Conservation (phyloP, 2,113 vertebrate species). For the Sphyrna mokarran region DNA sequence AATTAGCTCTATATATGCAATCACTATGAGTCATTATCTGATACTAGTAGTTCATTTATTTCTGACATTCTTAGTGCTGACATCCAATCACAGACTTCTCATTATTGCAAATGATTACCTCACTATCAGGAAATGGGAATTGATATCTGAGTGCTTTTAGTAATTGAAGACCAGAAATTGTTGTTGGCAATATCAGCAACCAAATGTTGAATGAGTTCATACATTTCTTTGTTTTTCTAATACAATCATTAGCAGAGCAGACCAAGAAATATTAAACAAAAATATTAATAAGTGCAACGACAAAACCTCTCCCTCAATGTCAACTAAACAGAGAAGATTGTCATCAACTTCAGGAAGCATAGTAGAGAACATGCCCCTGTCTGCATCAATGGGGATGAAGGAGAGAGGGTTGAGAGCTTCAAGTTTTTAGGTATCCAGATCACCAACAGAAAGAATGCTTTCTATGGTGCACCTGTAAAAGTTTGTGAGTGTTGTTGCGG, state of each 20-base stretch:
- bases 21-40: background rate
- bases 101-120: constrained; percentile 4
- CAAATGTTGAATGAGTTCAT: background rate
- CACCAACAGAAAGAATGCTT: no score
- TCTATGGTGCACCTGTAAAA: no score
- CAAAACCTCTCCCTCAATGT: no score
- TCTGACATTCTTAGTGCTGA: background rate
- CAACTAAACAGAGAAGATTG: no score
- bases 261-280: background rate
- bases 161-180: background rate
- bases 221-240: background rate
- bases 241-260: background rate
- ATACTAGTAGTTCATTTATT: background rate
- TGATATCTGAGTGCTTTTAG: background rate
- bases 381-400: no score
- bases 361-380: no score
- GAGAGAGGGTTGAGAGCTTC: no score
- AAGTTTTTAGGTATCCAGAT: no score
- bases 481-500: no score
- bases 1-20: background rate
- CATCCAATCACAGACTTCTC: background rate
- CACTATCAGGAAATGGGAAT: background rate
- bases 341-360: no score
- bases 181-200: background rate
- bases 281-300: background rate